A percentile compares a stretch with the other conserved stretches of the same genome.
Conservation (phyloP, 2,888 invertebrate genomes). For the Melinaea marsaeus region DNA sequence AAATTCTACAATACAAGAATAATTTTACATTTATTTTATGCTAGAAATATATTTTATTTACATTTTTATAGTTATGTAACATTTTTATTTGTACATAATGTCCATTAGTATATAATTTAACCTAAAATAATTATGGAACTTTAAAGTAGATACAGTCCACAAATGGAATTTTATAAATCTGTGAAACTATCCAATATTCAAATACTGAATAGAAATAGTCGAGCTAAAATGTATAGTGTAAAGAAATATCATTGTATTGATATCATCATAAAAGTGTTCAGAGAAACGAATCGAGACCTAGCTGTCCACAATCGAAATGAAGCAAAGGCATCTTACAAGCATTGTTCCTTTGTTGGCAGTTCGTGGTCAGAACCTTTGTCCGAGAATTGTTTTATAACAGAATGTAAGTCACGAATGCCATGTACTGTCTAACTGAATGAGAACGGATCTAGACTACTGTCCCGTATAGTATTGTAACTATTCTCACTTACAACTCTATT, state of each 20-base stretch:
- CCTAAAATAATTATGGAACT: neutral
- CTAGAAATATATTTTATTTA: neutral
- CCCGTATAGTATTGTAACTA: slow-evolving; percentile 41
- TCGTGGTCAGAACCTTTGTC: slow-evolving; percentile 74
- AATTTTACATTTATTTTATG: neutral
- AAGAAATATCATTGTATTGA: slow-evolving; percentile 19
- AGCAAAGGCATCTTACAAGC: slow-evolving; percentile 66
- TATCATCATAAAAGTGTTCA: slow-evolving; percentile 22
- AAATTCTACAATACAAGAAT: slow-evolving; percentile 6
- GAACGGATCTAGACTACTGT: slow-evolving; percentile 52
- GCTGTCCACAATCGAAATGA: slow-evolving; percentile 69
- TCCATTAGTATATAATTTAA: neutral
- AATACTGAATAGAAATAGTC: too few species aligned
- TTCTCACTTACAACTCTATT: slow-evolving; percentile 61
- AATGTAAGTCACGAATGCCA: slow-evolving; percentile 76
- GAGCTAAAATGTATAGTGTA: neutral
- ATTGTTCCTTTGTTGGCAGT: slow-evolving; percentile 71
- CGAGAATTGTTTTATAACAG: slow-evolving; percentile 74
- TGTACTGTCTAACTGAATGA: slow-evolving; percentile 71
- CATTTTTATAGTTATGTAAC: neutral
- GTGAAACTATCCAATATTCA: too few species aligned
- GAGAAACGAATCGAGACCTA: slow-evolving; percentile 34
- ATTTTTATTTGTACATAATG: neutral
- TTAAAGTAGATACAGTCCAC: neutral
- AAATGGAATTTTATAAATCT: too few species aligned